These are phyloP conservation scores for Telmatochromis brachygnathus DNA, from an alignment of 2,113 vertebrate genomes.

Conservation along the genomic window DNA sequence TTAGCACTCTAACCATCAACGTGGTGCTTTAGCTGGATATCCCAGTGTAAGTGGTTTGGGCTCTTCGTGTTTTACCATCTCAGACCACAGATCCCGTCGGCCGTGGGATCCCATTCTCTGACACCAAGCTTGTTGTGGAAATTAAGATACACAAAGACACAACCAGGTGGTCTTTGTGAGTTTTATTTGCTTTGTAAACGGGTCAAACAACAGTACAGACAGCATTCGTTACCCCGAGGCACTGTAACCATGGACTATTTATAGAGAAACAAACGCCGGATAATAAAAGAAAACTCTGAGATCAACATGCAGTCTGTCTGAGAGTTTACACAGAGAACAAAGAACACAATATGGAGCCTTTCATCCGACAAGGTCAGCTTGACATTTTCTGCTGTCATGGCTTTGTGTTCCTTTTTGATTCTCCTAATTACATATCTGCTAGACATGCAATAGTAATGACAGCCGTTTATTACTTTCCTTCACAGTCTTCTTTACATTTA, in stretches of 20 bases:
- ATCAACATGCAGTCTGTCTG: neutral
- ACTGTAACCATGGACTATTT: neutral
- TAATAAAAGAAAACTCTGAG: neutral
- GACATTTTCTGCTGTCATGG: neutral
- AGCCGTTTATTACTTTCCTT: neutral
- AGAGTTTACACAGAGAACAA: neutral
- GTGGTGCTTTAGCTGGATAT: rapidly evolving
- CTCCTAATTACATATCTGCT: neutral
- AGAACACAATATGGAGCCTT: neutral
- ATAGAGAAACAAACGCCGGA: neutral
- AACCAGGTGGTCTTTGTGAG: neutral
- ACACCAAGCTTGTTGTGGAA: neutral
- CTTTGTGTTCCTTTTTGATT: rapidly evolving
- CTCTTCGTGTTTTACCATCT: neutral
- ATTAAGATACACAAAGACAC: neutral
- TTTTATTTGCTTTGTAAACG: neutral
- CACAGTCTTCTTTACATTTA: neutral
- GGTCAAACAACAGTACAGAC: neutral
- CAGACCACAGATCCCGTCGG: neutral
- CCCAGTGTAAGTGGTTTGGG: neutral
- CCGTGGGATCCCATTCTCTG: neutral
- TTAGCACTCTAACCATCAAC: rapidly evolving
- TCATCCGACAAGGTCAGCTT: neutral
- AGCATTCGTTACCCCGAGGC: rapidly evolving
- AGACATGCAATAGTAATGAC: neutral